phyloP scores from a whole-genome alignment of 1,140 invertebrate genomes.

The Penaeus chinensis region DNA sequence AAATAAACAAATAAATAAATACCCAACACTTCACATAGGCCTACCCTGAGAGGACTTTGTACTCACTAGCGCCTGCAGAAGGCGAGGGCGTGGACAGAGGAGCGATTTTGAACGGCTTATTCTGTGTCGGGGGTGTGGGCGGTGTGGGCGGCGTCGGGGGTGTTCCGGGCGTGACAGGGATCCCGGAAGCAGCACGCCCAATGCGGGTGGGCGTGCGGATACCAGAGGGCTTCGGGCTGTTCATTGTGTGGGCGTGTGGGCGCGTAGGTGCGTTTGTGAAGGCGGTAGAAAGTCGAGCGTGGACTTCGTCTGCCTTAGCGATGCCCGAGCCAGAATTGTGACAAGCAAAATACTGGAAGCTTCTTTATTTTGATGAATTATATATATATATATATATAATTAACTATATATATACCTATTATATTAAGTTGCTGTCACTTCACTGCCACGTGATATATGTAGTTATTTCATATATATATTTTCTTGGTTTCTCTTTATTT shows the following conservation, averaged over 20 bases:
- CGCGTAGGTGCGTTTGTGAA: slow-evolving; percentile 16
- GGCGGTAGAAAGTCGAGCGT: neutral
- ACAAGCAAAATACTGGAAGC: neutral
- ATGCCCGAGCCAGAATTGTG: neutral
- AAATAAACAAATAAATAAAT: no score
- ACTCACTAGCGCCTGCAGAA: slow-evolving; percentile 43
- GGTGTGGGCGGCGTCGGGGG: neutral
- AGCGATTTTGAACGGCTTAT: slow-evolving; percentile 27
- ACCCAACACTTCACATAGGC: no score
- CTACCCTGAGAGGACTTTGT: neutral
- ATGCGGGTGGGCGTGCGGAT: slow-evolving; percentile 26
- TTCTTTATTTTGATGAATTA: no score
- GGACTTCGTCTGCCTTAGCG: neutral
- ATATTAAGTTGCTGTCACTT: no score
- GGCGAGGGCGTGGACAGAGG: slow-evolving; percentile 41
- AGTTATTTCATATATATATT: no score
- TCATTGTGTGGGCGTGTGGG: slow-evolving; percentile 33
- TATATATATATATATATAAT: no score
- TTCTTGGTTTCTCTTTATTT: no score
- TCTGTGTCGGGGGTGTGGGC: neutral
- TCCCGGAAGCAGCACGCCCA: neutral
- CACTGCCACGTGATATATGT: no score
- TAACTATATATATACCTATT: no score
- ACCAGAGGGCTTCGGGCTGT: slow-evolving; percentile 23
- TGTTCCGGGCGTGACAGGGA: neutral